phyloP scores from a whole-genome alignment of 2,797 vertebrate genomes.

The Serranus cabrilla region DNA sequence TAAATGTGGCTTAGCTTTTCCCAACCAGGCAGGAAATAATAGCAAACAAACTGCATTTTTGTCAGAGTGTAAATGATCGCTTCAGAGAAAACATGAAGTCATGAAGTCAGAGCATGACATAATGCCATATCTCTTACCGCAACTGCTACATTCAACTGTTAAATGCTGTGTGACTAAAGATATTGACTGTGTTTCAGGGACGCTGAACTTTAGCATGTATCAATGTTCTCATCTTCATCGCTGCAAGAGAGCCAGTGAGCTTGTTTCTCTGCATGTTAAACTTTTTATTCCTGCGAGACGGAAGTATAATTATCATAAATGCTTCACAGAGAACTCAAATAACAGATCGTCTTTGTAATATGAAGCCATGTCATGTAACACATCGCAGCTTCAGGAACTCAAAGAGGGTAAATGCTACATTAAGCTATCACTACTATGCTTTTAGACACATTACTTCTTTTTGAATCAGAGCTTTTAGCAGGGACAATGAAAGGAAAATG shows the following conservation, averaged over 20 bases:
- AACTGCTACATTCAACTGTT: background rate
- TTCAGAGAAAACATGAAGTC: background rate
- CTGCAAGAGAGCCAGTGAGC: background rate
- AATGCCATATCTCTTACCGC: background rate
- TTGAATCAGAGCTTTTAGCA: background rate
- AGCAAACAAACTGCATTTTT: slow-evolving; percentile 1
- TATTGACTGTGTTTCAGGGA: too few relatives aligned
- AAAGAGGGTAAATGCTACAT: background rate
- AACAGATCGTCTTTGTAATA: background rate
- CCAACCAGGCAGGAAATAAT: background rate
- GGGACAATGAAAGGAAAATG: background rate
- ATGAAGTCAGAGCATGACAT: background rate
- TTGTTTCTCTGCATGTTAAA: background rate
- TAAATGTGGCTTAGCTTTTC: background rate
- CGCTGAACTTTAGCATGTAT: background rate
- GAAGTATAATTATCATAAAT: background rate
- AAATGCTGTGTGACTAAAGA: background rate
- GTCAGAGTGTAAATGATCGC: slow-evolving; percentile 10
- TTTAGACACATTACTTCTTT: background rate
- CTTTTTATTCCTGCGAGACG: background rate
- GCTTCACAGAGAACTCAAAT: background rate
- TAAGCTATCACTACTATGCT: background rate
- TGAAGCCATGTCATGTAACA: background rate
- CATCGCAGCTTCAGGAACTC: background rate
- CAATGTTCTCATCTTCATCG: background rate